These are phyloP conservation scores for Apodemia zela DNA, from an alignment of 2,888 invertebrate species.

Conservation along the genomic window DNA sequence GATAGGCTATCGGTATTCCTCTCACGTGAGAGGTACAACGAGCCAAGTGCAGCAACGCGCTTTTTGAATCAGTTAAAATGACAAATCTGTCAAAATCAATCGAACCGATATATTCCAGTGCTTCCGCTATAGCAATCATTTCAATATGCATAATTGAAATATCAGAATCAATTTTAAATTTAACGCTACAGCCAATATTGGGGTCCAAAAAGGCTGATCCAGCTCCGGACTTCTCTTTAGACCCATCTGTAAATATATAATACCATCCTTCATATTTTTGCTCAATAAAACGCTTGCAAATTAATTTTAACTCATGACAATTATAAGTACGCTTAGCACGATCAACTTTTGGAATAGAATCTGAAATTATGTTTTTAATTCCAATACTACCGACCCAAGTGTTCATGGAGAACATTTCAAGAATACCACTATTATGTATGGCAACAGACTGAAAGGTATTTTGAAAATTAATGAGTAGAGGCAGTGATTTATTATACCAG, in stretches of 20 bases:
- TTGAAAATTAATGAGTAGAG: neutral
- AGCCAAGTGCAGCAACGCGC: conserved; percentile 17
- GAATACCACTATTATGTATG: neutral
- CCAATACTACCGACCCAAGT: neutral
- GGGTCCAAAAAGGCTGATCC: neutral
- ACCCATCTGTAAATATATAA: neutral
- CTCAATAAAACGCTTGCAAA: neutral
- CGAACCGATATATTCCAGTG: conserved; percentile 21
- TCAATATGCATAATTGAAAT: conserved; percentile 23
- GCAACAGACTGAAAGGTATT: neutral
- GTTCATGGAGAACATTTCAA: neutral
- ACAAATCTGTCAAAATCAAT: conserved; percentile 18
- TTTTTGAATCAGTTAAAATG: conserved; percentile 22
- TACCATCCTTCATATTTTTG: neutral
- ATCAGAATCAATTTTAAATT: conserved; percentile 18
- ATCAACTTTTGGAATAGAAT: neutral
- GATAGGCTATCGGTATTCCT: conserved; percentile 19
- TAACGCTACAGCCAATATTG: neutral
- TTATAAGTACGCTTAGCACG: neutral
- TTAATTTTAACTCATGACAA: neutral
- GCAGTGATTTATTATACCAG: neutral
- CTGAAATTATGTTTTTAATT: neutral
- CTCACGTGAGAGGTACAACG: conserved; percentile 13
- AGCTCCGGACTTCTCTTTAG: neutral
- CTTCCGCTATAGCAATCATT: conserved; percentile 22